Conservation (phyloP, 2,113 vertebrate species). For the Chionodraco myersi region DNA sequence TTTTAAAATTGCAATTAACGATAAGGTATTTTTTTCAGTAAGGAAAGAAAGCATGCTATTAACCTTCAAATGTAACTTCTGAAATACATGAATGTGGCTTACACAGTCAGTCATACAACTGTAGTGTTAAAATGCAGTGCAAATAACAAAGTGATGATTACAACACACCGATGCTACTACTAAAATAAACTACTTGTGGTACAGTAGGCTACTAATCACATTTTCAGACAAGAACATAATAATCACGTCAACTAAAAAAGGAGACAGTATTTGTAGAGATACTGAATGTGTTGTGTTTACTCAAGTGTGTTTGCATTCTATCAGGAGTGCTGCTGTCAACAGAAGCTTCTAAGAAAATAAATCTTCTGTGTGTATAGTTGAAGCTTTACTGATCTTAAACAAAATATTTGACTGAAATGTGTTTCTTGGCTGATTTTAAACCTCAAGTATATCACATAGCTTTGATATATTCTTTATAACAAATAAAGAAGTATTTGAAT, state of each 20-base stretch:
- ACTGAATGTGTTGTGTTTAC: neutral
- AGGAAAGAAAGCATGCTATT: neutral
- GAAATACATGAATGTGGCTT: neutral
- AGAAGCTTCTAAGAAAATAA: slow-evolving; percentile 3
- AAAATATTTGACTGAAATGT: slow-evolving; percentile 7
- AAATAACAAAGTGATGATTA: neutral
- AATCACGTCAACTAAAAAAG: neutral
- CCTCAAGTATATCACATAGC: neutral
- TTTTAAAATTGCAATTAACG: neutral
- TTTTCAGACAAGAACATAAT: neutral
- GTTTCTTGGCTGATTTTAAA: neutral
- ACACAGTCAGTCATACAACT: neutral
- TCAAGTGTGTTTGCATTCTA: neutral
- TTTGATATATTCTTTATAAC: neutral
- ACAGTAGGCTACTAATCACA: neutral
- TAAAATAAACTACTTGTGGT: too few species aligned
- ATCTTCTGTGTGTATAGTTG: neutral
- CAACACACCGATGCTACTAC: neutral
- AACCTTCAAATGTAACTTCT: neutral
- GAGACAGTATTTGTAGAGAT: neutral
- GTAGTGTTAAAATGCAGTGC: neutral
- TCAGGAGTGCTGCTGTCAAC: neutral
- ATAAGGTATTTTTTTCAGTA: neutral
- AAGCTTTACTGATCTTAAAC: neutral
- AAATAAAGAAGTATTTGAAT: slow-evolving; percentile 10